Conservation (phyloP, 1,140 invertebrate species). For the Callitettix versicolor region DNA sequence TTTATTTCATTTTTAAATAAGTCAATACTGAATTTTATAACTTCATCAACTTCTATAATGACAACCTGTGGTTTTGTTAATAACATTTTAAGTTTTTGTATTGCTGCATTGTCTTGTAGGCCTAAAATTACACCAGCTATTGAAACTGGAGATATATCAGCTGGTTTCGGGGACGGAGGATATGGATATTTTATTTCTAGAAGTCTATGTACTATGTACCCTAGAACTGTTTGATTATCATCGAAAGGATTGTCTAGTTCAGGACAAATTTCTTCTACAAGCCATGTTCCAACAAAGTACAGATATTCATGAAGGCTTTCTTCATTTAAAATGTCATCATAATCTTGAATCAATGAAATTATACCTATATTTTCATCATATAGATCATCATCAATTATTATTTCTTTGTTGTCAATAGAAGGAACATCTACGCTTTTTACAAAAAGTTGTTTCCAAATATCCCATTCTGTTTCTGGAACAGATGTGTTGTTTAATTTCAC, state of each 20-base stretch:
- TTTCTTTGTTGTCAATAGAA: not conserved
- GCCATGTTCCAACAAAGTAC: slow-evolving; percentile 34
- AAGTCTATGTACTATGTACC: slow-evolving; percentile 43
- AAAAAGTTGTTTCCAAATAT: not conserved
- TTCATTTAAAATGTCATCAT: slow-evolving; percentile 39
- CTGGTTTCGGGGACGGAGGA: slow-evolving; percentile 29
- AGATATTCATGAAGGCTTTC: slow-evolving; percentile 36
- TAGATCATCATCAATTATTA: not conserved
- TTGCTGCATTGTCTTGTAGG: slow-evolving; percentile 31
- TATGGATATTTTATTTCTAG: slow-evolving; percentile 42
- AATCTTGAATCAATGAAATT: slow-evolving; percentile 32
- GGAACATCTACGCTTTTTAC: not conserved
- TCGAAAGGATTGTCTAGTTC: slow-evolving; percentile 3
- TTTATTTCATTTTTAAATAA: slow-evolving; percentile 13
- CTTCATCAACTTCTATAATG: slow-evolving; percentile 40
- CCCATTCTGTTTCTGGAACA: not conserved
- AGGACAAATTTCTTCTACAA: slow-evolving; percentile 29
- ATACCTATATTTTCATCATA: not conserved
- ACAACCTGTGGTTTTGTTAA: slow-evolving; percentile 36
- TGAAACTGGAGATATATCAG: slow-evolving; percentile 33
- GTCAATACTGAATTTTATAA: slow-evolving; percentile 43
- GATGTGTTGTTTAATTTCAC: not conserved
- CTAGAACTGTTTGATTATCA: slow-evolving; percentile 37
- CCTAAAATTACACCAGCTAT: slow-evolving; percentile 39
- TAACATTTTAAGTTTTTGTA: slow-evolving; percentile 33